Percentiles rank a stretch among this genome's conserved stretches.
Conservation (phyloP, 2,113 vertebrate species). For the Sprattus sprattus region DNA sequence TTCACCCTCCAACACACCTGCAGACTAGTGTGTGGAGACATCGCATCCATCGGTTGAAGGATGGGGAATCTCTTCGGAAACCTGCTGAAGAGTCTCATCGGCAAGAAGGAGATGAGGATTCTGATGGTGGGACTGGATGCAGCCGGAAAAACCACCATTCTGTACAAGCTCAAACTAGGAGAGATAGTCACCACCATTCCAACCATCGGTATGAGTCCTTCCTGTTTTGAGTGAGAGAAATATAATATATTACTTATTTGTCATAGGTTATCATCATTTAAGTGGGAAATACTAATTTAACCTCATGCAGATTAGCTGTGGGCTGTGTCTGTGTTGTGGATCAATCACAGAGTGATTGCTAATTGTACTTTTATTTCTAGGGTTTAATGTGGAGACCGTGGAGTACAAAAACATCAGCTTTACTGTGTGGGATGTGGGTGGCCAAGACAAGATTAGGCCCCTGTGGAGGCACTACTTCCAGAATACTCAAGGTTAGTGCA, state of each 20-base stretch:
- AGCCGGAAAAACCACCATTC: constrained; percentile 90
- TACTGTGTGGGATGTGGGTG: constrained; percentile 97
- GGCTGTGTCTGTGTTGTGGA: not conserved
- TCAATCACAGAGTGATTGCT: not conserved
- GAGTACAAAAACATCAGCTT: constrained; percentile 99
- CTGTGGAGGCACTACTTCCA: constrained; percentile 99
- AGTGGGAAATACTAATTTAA: not conserved
- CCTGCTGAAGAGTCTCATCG: constrained; percentile 90
- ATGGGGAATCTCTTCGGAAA: constrained; percentile 94
- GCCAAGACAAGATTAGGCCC: constrained; percentile 97
- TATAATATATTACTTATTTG: not conserved
- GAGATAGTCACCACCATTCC: constrained; percentile 92
- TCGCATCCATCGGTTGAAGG: constrained; percentile 52
- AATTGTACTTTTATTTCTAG: too few relatives aligned
- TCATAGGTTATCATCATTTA: not conserved
- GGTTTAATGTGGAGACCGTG: constrained; percentile 83
- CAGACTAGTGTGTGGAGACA: constrained; percentile 29
- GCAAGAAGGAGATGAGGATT: constrained; percentile 93
- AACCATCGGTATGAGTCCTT: constrained; percentile 77
- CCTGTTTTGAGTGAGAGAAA: not conserved
- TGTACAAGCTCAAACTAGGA: constrained; percentile 89
- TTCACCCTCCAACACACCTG: constrained; percentile 27
- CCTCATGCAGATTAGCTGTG: not conserved
- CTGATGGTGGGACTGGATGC: constrained; percentile 89
- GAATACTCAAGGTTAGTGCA: constrained; percentile 87